Base-by-base conservation (phyloP, 2,888 invertebrate species). In the Vanessa cardui region DNA sequence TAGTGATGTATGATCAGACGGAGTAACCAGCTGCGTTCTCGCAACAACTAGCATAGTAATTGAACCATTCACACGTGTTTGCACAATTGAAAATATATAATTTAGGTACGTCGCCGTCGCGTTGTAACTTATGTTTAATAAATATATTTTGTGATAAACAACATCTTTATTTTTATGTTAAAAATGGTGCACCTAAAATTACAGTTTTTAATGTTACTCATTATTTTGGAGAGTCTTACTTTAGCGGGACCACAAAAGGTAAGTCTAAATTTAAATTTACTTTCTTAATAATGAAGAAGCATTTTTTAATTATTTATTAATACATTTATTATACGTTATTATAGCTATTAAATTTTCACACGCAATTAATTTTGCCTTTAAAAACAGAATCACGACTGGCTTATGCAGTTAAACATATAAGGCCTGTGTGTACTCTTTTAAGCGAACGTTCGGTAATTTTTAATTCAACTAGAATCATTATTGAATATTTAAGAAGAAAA, bases 171-270 rank as follows among this genome's bases (percentile, higher is more conserved):
- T 26, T 26, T 26, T 26, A 5, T 31, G 31, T 21, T 62, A 52
- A 69, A 71, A 68, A 76, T 76, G 74, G 64, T 73, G 68, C 70
- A 70, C 52, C 73, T 76, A 56, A 79, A 77, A 71, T 60, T 70
- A 62, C 31, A 56, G 16, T 68, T 77, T 45, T 67, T 79, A 26
- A 39, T 83, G n/a, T 52, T 80, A 50, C 63, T 82, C 18, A 44
- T 77, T 39, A 18, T 44, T 39, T 39, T 63, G 20, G 47, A 65
- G 18, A 59, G 62, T 16, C 49, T 67, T 56, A 62, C 46, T 39
- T 46, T 56, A 49, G 49, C 66, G 64, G 64, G 61, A 4, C 71
- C 78, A 8, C 67, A 74, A 66, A 80, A 82, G 82, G 85, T 71
- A 69, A 69, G 66, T 21, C 49, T 7, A 49, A 8, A 20, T 3